Percentiles rank a stretch among this genome's conserved stretches.
These are phyloP conservation scores for Leptopilina syphax DNA, from an alignment of 2,888 invertebrate genomes.

Conservation along the genomic window DNA sequence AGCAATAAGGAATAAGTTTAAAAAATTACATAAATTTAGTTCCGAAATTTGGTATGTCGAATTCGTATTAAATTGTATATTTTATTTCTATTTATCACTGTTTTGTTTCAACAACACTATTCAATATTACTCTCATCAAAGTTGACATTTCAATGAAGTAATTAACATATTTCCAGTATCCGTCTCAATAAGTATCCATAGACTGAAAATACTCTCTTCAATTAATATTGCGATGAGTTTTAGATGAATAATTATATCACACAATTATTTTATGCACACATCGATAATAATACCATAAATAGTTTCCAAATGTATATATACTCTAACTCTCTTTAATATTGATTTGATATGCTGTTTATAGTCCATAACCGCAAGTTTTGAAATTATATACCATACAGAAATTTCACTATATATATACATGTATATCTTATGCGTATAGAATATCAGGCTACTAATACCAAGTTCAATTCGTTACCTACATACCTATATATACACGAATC, in stretches of 20 bases:
- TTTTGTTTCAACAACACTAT: neutral
- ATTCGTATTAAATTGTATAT: no score
- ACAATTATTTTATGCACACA: neutral
- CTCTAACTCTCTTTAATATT: no score
- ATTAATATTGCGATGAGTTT: neutral
- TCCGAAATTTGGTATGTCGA: no score
- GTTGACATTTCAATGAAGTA: neutral
- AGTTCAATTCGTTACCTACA: neutral
- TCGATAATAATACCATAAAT: no score
- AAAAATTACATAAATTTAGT: no score
- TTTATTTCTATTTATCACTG: no score
- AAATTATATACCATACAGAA: neutral
- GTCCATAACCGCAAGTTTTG: no score
- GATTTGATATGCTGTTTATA: no score
- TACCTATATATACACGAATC: neutral
- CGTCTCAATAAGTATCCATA: neutral
- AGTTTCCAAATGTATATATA: no score
- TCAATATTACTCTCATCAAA: neutral
- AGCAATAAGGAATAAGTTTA: no score
- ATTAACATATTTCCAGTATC: constrained; percentile 4
- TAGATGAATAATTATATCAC: neutral
- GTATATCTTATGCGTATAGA: neutral
- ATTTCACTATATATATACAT: neutral
- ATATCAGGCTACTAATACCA: neutral
- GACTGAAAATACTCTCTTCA: neutral